Conservation (phyloP, 2,113 vertebrate genomes). For the Numida meleagris region DNA sequence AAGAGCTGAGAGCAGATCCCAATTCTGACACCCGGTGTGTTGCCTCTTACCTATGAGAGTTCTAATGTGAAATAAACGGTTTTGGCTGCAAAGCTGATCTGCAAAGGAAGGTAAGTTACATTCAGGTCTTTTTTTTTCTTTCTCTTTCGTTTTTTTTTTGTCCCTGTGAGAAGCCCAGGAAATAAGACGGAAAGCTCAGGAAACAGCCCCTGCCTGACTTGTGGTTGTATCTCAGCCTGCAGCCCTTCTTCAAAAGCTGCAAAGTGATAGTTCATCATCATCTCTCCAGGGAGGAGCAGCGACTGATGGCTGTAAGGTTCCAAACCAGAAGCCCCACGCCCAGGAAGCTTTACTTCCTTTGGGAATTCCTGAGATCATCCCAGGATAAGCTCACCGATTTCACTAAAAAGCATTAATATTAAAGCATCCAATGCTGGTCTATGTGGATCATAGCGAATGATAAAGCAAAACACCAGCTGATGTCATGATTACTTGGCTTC, state of each 20-base stretch:
- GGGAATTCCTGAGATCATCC: background rate
- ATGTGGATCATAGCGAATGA: background rate
- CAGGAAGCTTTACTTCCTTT: background rate
- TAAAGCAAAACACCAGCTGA: background rate
- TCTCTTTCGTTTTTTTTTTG: background rate
- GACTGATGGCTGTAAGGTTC: background rate
- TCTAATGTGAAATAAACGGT: background rate
- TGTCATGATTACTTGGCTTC: background rate
- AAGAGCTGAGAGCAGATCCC: background rate
- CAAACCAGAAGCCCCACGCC: background rate
- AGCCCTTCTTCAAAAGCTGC: background rate
- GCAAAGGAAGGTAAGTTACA: background rate
- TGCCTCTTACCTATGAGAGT: background rate
- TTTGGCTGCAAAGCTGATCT: background rate
- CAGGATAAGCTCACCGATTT: constrained; percentile 6
- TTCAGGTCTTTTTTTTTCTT: rapidly evolving
- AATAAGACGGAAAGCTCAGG: background rate
- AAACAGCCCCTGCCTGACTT: background rate
- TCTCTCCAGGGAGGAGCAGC: background rate
- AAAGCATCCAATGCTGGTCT: background rate
- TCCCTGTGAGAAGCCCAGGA: background rate
- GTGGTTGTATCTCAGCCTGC: background rate
- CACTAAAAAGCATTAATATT: background rate
- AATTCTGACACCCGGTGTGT: background rate
- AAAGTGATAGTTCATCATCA: background rate